A percentile compares a stretch with the other conserved stretches of the same genome.
phyloP scores from a whole-genome alignment of 2,888 invertebrate genomes.

The Rutpela maculata region DNA sequence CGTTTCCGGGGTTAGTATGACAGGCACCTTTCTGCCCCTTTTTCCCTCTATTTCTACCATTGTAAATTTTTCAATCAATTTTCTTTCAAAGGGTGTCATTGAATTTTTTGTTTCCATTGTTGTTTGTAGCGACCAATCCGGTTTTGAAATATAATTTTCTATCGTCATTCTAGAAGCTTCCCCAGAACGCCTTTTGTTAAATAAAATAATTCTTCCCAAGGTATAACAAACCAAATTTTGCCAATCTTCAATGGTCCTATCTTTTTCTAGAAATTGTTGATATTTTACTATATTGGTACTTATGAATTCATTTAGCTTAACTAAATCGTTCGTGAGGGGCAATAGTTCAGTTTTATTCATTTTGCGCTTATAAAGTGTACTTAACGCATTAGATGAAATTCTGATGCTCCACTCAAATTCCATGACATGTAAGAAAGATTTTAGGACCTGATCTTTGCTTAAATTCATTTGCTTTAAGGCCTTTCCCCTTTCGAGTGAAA shows the following conservation, averaged over 20 bases:
- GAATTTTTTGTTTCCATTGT: slow-evolving; percentile 50
- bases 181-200: slow-evolving; percentile 54
- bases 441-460: slow-evolving; percentile 39
- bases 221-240: slow-evolving; percentile 37
- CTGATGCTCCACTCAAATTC: slow-evolving; percentile 53
- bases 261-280: too few relatives aligned
- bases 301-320: slow-evolving; percentile 51
- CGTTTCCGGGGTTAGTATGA: slow-evolving; percentile 47
- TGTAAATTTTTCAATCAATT: slow-evolving; percentile 46
- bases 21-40: slow-evolving; percentile 52
- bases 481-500: slow-evolving; percentile 46
- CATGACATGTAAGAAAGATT: slow-evolving; percentile 46
- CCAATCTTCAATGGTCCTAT: slow-evolving; percentile 12
- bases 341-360: slow-evolving; percentile 50
- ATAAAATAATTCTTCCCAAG: slow-evolving; percentile 50
- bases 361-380: slow-evolving; percentile 51
- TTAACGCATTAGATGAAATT: slow-evolving; percentile 53
- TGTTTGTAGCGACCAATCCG: slow-evolving; percentile 46
- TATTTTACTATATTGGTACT: slow-evolving; percentile 4
- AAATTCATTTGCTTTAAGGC: slow-evolving; percentile 47
- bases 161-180: slow-evolving; percentile 53
- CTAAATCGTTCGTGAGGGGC: slow-evolving; percentile 53
- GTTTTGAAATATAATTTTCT: slow-evolving; percentile 45
- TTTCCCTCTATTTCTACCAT: too few relatives aligned
- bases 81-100: slow-evolving; percentile 49